These are phyloP conservation scores for Vollenhovia emeryi DNA, from an alignment of 1,140 invertebrate species.

Conservation along the genomic window DNA sequence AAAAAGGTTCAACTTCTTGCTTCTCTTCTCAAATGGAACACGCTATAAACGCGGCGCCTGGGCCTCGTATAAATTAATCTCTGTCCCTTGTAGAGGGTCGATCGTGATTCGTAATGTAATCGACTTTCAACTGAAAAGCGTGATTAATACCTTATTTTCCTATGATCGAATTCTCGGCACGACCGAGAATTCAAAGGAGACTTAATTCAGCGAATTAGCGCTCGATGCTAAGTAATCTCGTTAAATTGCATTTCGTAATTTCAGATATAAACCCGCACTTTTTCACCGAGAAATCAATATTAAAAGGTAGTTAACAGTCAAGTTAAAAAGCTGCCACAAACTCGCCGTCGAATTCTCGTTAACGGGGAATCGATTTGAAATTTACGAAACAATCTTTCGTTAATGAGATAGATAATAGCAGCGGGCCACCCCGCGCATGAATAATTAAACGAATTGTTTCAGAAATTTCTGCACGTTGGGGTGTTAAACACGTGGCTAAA, in stretches of 20 bases:
- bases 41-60: neutral
- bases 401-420: neutral
- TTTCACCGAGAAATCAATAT: neutral
- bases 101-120: neutral
- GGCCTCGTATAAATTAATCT: conserved; percentile 8
- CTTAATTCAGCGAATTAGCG: neutral
- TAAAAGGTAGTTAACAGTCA: neutral
- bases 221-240: neutral
- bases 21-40: neutral
- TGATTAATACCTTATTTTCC: neutral
- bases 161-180: neutral
- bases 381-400: conserved; percentile 34
- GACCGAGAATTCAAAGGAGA: neutral
- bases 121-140: neutral
- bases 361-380: conserved; percentile 19
- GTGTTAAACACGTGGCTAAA: conserved; percentile 11
- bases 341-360: neutral
- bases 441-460: conserved; percentile 41
- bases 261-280: neutral
- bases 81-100: neutral
- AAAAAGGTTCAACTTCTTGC: neutral
- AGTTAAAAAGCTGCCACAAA: neutral
- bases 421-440: neutral
- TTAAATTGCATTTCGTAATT: neutral
- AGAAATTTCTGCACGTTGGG: neutral